phyloP scores from a whole-genome alignment of 2,797 vertebrate genomes.

The Lindbergichthys nudifrons region DNA sequence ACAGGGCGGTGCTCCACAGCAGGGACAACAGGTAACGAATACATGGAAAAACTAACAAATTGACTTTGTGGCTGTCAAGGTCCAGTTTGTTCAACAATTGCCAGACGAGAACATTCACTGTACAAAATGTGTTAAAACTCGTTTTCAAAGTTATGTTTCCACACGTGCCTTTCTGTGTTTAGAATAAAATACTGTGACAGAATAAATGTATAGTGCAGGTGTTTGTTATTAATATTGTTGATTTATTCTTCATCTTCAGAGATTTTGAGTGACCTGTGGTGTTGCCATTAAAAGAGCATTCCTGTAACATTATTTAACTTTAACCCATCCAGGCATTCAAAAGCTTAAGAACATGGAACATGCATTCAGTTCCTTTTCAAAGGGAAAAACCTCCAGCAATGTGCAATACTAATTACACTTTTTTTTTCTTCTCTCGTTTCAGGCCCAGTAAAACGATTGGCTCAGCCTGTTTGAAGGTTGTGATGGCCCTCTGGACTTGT shows the following conservation, averaged over 20 bases:
- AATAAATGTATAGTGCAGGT: background rate
- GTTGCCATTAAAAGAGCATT: background rate
- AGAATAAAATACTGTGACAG: background rate
- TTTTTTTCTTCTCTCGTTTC: constrained; percentile 62
- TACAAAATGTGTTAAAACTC: background rate
- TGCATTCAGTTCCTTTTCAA: background rate
- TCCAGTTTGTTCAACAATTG: background rate
- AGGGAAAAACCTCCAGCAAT: too few species aligned
- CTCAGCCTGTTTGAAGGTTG: constrained; percentile 39
- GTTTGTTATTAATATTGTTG: background rate
- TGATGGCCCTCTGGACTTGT: constrained; percentile 62
- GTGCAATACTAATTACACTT: background rate
- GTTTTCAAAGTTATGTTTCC: background rate
- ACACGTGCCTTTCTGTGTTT: background rate
- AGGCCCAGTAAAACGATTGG: constrained; percentile 79
- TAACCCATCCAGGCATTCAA: background rate
- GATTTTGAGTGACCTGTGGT: background rate
- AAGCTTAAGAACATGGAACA: background rate
- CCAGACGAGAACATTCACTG: background rate
- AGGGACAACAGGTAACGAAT: constrained; percentile 83
- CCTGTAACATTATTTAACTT: background rate
- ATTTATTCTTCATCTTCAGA: background rate
- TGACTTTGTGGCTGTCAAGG: background rate
- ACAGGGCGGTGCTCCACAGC: constrained; percentile 79
- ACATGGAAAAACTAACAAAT: background rate